phyloP scores from a whole-genome alignment of 2,888 invertebrate species.

The Scaptomyza reducta region DNA sequence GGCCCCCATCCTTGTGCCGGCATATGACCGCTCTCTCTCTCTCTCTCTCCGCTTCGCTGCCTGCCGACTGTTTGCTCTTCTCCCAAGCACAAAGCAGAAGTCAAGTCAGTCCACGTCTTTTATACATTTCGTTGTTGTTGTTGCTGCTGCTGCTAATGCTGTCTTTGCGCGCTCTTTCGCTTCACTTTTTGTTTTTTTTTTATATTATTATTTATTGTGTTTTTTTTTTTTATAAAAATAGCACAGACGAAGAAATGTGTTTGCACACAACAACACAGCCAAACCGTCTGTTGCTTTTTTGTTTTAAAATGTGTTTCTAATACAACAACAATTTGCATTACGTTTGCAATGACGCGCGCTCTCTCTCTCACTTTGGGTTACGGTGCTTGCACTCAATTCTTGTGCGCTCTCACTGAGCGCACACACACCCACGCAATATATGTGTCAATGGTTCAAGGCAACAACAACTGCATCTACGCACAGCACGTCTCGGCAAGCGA shows the following conservation, averaged over 20 bases:
- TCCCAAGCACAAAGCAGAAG: constrained; percentile 34
- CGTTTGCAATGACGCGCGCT: constrained; percentile 12
- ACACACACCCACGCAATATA: constrained; percentile 57
- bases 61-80: not conserved
- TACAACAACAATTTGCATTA: constrained; percentile 47
- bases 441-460: constrained; percentile 76
- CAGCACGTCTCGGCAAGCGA: not conserved
- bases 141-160: constrained; percentile 30
- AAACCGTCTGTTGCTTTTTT: constrained; percentile 11
- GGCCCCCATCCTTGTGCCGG: constrained; percentile 51
- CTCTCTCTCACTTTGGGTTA: constrained; percentile 3
- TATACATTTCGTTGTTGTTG: constrained; percentile 7
- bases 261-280: constrained; percentile 58
- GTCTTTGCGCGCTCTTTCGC: constrained; percentile 58
- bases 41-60: not conserved
- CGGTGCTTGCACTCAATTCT: constrained; percentile 7
- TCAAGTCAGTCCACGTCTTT: constrained; percentile 54
- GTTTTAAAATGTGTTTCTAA: constrained; percentile 27
- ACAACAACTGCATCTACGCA: not conserved
- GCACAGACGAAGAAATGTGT: constrained; percentile 76
- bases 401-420: constrained; percentile 23
- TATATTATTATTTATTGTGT: constrained; percentile 20
- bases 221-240: constrained; percentile 65
- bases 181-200: constrained; percentile 39
- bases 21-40: constrained; percentile 16